Percentiles rank a stretch among this genome's conserved stretches.
Conservation (phyloP, 2,113 vertebrate species). For the Tetrax tetrax region DNA sequence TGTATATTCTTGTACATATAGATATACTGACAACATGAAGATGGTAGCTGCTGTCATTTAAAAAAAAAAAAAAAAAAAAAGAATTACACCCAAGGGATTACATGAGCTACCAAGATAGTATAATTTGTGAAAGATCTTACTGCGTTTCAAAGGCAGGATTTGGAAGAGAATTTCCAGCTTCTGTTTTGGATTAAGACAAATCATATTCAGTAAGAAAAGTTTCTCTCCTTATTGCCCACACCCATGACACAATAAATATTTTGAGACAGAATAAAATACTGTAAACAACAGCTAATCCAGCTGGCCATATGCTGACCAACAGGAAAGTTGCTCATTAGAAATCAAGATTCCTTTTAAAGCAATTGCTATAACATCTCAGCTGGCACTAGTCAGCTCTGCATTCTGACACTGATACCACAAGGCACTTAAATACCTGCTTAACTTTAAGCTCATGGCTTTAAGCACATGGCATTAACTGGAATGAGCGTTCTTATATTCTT, state of each 20-base stretch:
- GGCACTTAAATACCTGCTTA: not conserved
- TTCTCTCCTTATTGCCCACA: not conserved
- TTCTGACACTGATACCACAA: not conserved
- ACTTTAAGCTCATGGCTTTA: not conserved
- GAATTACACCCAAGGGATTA: not conserved
- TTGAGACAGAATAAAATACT: not conserved
- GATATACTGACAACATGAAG: not conserved
- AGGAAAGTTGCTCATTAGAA: not conserved
- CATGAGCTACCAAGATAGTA: not conserved
- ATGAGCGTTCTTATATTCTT: not conserved
- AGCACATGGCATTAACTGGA: slow-evolving; percentile 4
- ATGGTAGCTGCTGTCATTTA: not conserved
- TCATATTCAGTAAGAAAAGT: not conserved
- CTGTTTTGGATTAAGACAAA: not conserved
- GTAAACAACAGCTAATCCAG: not conserved
- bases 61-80: not conserved
- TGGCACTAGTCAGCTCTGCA: not conserved
- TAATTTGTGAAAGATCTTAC: not conserved
- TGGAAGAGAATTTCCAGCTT: not conserved
- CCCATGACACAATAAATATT: not conserved
- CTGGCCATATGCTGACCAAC: not conserved
- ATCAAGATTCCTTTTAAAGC: not conserved
- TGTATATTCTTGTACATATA: fast-evolving
- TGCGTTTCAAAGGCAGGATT: not conserved
- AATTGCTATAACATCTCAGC: not conserved